Evolutionary conservation across 2,888 invertebrate genomes (phyloP).

Genomic region (Drosophila neonasuta): DNA sequence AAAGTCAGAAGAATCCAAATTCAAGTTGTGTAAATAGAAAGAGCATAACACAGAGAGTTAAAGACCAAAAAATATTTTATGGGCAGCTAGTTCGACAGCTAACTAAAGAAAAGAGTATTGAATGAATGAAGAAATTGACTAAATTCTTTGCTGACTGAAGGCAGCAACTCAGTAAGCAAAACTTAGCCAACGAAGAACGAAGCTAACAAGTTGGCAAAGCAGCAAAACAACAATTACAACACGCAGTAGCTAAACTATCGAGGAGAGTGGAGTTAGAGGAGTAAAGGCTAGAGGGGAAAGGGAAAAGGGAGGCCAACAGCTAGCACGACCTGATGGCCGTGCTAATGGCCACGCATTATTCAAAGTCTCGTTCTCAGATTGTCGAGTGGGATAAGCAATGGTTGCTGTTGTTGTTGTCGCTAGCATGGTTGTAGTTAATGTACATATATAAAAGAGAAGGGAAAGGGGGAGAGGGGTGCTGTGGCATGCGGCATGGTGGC

Average conservation of each 20-base stretch:
- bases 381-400: constrained; percentile 59
- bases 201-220: neutral
- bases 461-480: neutral
- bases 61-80: too few species aligned
- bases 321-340: constrained; percentile 50
- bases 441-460: neutral
- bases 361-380: constrained; percentile 72
- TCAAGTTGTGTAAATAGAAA: too few species aligned
- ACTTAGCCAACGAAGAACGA: neutral
- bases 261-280: neutral
- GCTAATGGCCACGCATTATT: constrained; percentile 75
- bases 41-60: too few species aligned
- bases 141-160: neutral
- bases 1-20: too few species aligned
- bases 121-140: too few species aligned
- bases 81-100: neutral
- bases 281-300: neutral
- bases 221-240: too few species aligned
- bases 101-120: neutral
- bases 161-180: neutral
- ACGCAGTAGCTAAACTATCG: neutral
- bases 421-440: constrained; percentile 17
- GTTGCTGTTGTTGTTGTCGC: neutral
- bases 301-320: neutral
- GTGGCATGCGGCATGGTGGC: constrained; percentile 13